Base-by-base conservation (phyloP, 64 coral and sea anemone species). In the Actinia equina region DNA sequence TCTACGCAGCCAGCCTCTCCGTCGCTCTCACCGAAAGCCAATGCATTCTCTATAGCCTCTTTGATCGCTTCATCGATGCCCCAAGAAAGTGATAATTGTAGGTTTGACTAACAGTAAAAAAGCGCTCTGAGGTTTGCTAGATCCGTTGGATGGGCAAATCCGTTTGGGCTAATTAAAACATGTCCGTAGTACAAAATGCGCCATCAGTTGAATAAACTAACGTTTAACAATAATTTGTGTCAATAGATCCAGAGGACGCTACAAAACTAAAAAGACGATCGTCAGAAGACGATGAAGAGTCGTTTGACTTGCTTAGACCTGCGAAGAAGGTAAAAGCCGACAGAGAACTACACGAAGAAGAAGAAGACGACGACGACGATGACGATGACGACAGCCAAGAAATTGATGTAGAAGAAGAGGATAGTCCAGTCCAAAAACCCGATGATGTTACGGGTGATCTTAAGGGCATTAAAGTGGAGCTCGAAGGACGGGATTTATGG, bases 1-100 rank as follows among this genome's bases (percentile, higher is more conserved):
- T 74, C 69, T 74, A 74, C 44, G 46, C 59, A 80, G 88, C 84
- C 88, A 12, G 84, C 70, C 83, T 96, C 65, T 71, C 63, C 87
- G 23, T 80, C 94, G 71, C 88, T 96, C 13, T 96, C 94, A 11
- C 55, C 70, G 11, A 96, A 96, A 87, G 94, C 94, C 57, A 96
- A 96, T 88, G 94, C 94, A 61, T 96, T 96, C 77, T 96, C 94
- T 46, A 96, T 96, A 59, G 94, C 94, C 52, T 96, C 94, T n/a
- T 61, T 96, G 88, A 96, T 96, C 86, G 91, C 94, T 81, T 93
- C 94, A 25, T 76, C 59, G 63, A 89, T 87, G 77, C 78, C 89
- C 22, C 77, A 52, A 52, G 43, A 44, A 81, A 44, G 78, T 81
- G 78, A 81, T 81, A 81, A 81, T 81, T 81, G 78, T 81, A 81